These are phyloP conservation scores for Drosophila insularis DNA, from an alignment of 1,140 invertebrate species.

Conservation along the genomic window DNA sequence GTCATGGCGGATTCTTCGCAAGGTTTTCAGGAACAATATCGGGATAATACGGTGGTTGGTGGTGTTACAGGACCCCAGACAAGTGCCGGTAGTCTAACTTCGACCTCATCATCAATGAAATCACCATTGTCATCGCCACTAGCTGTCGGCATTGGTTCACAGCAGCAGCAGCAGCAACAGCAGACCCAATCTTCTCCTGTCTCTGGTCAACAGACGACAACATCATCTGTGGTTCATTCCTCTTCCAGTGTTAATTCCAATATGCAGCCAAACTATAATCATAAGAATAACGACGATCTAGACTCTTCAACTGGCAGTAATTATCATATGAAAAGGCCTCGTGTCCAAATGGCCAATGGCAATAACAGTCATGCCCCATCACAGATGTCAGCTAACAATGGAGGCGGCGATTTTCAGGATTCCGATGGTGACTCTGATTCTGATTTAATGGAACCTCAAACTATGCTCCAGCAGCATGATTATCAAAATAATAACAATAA, in stretches of 20 bases:
- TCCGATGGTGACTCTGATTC: constrained; percentile 75
- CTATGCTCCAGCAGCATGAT: constrained; percentile 59
- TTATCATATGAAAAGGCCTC: constrained; percentile 70
- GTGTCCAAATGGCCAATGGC: constrained; percentile 65
- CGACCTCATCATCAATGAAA: constrained; percentile 80
- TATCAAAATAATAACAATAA: constrained; percentile 53
- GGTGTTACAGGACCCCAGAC: constrained; percentile 41
- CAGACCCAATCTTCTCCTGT: constrained; percentile 44
- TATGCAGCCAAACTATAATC: constrained; percentile 57
- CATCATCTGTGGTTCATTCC: constrained; percentile 62
- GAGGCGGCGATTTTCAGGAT: constrained; percentile 55
- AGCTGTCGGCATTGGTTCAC: constrained; percentile 8
- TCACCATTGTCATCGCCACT: constrained; percentile 77
- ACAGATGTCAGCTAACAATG: constrained; percentile 52
- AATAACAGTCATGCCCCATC: constrained; percentile 28
- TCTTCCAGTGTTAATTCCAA: constrained; percentile 53
- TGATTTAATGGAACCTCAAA: constrained; percentile 58
- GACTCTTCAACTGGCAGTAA: constrained; percentile 66
- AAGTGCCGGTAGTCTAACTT: constrained; percentile 58
- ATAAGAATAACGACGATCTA: constrained; percentile 57
- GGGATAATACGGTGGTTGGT: constrained; percentile 47
- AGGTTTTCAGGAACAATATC: constrained; percentile 71
- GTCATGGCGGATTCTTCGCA: constrained; percentile 77
- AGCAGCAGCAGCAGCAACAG: constrained; percentile 44
- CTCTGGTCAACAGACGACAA: constrained; percentile 19